Evolutionary conservation across 2,113 vertebrate genomes (phyloP), one percentile per base, ranked within the genome.

Genomic region (Eurypyga helias): DNA sequence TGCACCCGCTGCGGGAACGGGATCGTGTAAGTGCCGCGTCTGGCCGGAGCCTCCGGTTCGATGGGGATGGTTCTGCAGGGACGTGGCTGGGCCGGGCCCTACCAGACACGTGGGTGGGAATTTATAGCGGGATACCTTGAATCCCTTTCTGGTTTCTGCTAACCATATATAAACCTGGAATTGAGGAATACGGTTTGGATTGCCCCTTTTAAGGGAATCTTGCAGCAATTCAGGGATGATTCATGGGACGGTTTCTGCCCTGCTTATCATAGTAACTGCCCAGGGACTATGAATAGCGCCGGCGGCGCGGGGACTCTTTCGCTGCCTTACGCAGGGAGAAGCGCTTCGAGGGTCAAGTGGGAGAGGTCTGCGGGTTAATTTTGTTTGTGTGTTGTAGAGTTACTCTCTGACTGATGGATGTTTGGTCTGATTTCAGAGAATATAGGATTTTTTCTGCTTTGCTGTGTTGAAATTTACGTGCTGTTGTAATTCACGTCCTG

Each of bases 1-100:
- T 99, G 99, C 96, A 99, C 99, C 16, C 99, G 99, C 98, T 99
- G 99, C 24, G 97, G 97, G 49, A 99, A 99, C 1, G 99, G 99
- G 78, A 99, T 99, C 10, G 99, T 99, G 99, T 99, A 89, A 99
- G 99, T 99, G 97, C 26, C 9, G 0, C 34, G 0, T 10, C 66
- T 12, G 5, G 6, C 25, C 3, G 0, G 13, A 45, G 49, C 45
- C 48, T 20, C 29, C 0, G 0, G 23, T 11, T 21, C 5, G 5
- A 19, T 19, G 69, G 79, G 72, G 54, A 49, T 0, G 0, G 46
- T 4, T 10, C 16, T 13, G 2, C 19, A 2, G 65, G 34, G 34
- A 23, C 3, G 0, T 1, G 5, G 36, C 43, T 18, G 58, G 33
- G 10, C 9, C 6, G 7, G 66, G 10, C 45, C 52, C 85, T 69